These are phyloP conservation scores for Phalanger gymnotis DNA, from an alignment of 2,797 vertebrate genomes.

Conservation along the genomic window DNA sequence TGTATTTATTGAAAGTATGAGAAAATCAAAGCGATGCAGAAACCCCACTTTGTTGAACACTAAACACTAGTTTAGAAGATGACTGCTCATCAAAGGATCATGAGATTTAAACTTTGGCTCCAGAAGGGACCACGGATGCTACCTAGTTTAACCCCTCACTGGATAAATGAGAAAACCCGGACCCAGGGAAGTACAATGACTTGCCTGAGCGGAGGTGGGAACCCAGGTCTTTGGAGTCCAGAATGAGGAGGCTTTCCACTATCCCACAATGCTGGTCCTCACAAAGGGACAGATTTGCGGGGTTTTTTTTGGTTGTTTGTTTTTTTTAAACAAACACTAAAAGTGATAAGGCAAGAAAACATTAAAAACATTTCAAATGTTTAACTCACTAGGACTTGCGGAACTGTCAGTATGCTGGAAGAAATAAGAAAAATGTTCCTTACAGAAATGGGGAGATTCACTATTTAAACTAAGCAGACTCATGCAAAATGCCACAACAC, in stretches of 20 bases:
- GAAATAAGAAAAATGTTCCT: slow-evolving; percentile 50
- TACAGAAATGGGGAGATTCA: not conserved
- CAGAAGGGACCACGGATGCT: not conserved
- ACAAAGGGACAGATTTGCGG: not conserved
- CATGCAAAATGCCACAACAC: not conserved
- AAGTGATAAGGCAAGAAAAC: slow-evolving; percentile 43
- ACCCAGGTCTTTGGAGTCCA: too few species aligned
- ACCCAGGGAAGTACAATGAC: not conserved
- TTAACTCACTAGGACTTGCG: slow-evolving; percentile 50
- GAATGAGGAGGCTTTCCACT: not conserved
- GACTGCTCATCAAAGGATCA: not conserved
- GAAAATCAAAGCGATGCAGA: not conserved
- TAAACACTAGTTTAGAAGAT: slow-evolving; percentile 11
- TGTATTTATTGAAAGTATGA: not conserved
- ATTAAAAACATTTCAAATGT: slow-evolving; percentile 49
- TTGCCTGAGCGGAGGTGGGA: too few species aligned
- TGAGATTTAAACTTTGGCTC: not conserved
- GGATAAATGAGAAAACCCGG: not conserved
- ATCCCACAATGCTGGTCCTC: not conserved
- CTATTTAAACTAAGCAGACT: not conserved
- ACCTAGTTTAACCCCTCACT: not conserved
- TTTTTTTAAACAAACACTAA: slow-evolving; percentile 36
- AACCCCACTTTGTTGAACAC: not conserved
- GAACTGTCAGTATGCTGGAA: slow-evolving; percentile 53
- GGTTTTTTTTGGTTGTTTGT: not conserved